Conservation (phyloP, 2,888 invertebrate species). For the Craniophora ligustri region DNA sequence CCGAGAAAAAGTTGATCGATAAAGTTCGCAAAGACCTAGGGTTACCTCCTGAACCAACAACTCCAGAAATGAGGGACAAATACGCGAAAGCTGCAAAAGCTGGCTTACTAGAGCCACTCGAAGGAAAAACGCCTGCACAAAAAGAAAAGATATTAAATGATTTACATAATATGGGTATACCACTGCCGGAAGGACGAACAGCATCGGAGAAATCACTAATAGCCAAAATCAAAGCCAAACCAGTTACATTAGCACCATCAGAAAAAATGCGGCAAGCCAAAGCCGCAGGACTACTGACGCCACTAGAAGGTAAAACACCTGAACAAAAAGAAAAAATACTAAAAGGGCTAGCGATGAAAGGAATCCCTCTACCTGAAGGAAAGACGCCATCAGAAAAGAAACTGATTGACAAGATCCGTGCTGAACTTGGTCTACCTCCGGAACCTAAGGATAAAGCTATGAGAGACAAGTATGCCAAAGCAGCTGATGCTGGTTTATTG, state of each 20-base stretch:
- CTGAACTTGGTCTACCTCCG: constrained; percentile 10
- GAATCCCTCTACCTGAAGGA: constrained; percentile 55
- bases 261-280: constrained; percentile 49
- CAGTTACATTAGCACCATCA: constrained; percentile 41
- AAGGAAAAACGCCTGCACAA: constrained; percentile 45
- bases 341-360: constrained; percentile 42
- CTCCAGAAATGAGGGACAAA: constrained; percentile 22
- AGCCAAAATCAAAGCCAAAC: constrained; percentile 40
- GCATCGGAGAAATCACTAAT: constrained; percentile 51
- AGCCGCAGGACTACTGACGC: constrained; percentile 42
- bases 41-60: constrained; percentile 54
- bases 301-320: constrained; percentile 46
- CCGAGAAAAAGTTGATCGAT: constrained; percentile 49
- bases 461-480: constrained; percentile 50
- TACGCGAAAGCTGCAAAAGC: constrained; percentile 42
- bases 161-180: constrained; percentile 35
- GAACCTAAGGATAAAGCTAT: constrained; percentile 44
- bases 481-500: constrained; percentile 47
- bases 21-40: constrained; percentile 49
- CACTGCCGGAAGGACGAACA: constrained; percentile 46
- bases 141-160: constrained; percentile 54
- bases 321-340: constrained; percentile 54
- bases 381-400: constrained; percentile 53
- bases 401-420: constrained; percentile 8
- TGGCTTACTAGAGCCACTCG: constrained; percentile 44